These are phyloP conservation scores for Gastrophryne carolinensis DNA, from an alignment of 2,797 vertebrate genomes.

Conservation along the genomic window DNA sequence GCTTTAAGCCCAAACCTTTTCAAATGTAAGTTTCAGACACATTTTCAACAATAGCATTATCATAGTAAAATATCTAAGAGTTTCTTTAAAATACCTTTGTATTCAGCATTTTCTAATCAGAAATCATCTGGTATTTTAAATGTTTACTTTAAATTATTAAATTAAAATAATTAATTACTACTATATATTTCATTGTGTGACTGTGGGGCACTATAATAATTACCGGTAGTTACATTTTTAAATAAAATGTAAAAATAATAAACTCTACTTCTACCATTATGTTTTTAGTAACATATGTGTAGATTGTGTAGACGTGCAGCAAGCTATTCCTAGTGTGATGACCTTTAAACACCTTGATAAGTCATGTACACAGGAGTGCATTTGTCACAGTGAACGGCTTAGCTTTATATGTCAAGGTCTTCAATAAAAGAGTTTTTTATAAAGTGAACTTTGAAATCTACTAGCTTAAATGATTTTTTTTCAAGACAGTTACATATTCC, in stretches of 20 bases:
- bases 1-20: too few species aligned
- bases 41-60: too few species aligned
- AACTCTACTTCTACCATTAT: background rate
- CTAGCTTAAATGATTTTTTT: constrained; percentile 18
- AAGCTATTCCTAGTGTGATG: constrained; percentile 3
- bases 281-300: too few species aligned
- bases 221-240: too few species aligned
- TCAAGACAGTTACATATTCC: constrained; percentile 23
- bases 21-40: too few species aligned
- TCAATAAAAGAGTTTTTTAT: constrained; percentile 45
- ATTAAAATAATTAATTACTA: background rate
- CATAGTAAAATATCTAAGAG: too few species aligned
- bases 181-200: too few species aligned
- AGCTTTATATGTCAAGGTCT: constrained; percentile 23
- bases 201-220: too few species aligned
- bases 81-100: too few species aligned
- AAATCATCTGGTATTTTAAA: too few species aligned
- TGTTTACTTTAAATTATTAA: background rate
- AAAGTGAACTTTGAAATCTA: constrained; percentile 33
- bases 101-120: too few species aligned
- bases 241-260: too few species aligned
- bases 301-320: background rate
- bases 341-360: constrained; percentile 32
- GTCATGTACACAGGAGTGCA: constrained; percentile 6
- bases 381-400: constrained; percentile 31